Percentiles rank a stretch among this genome's conserved stretches.
phyloP scores from a whole-genome alignment of 2,888 invertebrate genomes.

The Corythucha ciliata region DNA sequence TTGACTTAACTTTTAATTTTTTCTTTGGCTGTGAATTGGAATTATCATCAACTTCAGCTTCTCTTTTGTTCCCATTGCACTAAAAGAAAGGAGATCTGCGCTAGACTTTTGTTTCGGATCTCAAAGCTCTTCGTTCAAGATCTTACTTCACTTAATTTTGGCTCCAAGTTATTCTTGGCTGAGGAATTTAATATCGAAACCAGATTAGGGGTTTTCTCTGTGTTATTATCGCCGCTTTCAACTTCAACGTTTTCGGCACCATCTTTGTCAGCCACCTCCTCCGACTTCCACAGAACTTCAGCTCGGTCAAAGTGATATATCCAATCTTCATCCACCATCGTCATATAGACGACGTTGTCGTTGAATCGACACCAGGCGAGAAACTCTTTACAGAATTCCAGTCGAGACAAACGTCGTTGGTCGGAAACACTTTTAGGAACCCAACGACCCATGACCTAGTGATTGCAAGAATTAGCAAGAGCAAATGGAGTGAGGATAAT shows the following conservation, averaged over 20 bases:
- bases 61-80: no score
- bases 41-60: no score
- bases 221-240: not conserved
- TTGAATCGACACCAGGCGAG: constrained; percentile 6
- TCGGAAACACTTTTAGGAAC: constrained; percentile 9
- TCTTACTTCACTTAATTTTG: no score
- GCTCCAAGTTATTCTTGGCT: no score
- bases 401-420: constrained; percentile 1
- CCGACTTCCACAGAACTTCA: constrained; percentile 8
- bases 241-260: constrained; percentile 9
- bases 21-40: no score
- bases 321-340: constrained; percentile 17
- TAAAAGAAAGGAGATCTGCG: no score
- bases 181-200: constrained; percentile 1
- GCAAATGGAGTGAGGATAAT: no score
- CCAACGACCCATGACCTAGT: constrained; percentile 18
- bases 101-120: no score
- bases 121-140: no score
- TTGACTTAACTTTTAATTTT: no score
- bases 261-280: not conserved
- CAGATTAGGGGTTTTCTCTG: not conserved
- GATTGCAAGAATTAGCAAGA: no score
- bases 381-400: constrained; percentile 17
- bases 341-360: constrained; percentile 9
- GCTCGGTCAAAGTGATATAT: constrained; percentile 17